phyloP scores from a whole-genome alignment of 2,888 invertebrate genomes.

The Archips crataeganus region DNA sequence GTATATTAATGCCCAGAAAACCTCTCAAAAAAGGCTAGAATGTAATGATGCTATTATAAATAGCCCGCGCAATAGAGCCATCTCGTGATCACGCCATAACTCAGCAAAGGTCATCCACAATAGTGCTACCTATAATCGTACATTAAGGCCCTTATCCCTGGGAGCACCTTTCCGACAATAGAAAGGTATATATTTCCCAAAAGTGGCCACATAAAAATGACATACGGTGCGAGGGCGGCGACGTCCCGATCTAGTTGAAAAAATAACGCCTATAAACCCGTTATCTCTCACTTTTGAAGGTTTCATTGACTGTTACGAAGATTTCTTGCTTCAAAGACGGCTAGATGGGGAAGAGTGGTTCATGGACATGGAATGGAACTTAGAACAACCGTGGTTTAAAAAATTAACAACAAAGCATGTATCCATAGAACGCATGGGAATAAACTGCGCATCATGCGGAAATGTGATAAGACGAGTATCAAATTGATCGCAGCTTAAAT shows the following conservation, averaged over 20 bases:
- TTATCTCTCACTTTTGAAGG: conserved; percentile 43
- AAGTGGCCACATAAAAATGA: conserved; percentile 86
- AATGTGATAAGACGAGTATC: neutral
- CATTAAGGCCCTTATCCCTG: conserved; percentile 84
- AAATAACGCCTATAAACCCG: conserved; percentile 48
- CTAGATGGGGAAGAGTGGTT: neutral
- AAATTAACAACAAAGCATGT: neutral
- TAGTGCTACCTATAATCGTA: conserved; percentile 85
- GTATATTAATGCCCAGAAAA: neutral
- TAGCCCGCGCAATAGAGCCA: conserved; percentile 70
- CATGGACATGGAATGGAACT: neutral
- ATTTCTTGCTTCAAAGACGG: conserved; percentile 24
- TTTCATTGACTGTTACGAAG: conserved; percentile 40
- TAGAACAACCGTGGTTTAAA: neutral
- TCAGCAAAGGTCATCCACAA: conserved; percentile 83
- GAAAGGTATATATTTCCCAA: conserved; percentile 84
- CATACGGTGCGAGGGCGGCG: conserved; percentile 68
- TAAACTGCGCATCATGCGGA: neutral
- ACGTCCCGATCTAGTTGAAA: conserved; percentile 56
- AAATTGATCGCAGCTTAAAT: neutral
- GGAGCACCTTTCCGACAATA: conserved; percentile 83
- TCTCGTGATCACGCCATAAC: conserved; percentile 78
- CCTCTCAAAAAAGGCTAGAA: conserved; percentile 21
- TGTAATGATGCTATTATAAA: conserved; percentile 47
- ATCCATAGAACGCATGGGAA: neutral